phyloP scores from a whole-genome alignment of 2,113 vertebrate genomes.

The Saccopteryx leptura region DNA sequence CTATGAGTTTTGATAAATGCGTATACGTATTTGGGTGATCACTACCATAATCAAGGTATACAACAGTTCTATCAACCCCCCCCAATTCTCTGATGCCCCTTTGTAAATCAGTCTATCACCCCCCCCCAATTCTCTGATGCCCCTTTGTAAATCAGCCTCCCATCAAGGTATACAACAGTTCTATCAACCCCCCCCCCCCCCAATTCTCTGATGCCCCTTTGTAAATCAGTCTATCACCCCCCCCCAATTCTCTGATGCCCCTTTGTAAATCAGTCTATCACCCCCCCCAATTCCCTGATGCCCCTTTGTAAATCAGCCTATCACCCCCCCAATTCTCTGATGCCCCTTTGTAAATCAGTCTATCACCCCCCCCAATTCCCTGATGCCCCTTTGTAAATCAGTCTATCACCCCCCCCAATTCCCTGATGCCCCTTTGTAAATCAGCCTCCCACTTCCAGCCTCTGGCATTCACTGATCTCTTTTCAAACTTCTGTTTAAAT shows the following conservation, averaged over 20 bases:
- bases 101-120: neutral
- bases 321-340: too few species aligned
- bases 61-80: neutral
- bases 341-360: too few species aligned
- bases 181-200: too few species aligned
- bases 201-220: too few species aligned
- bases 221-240: too few species aligned
- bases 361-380: too few species aligned
- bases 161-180: too few species aligned
- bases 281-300: too few species aligned
- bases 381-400: too few species aligned
- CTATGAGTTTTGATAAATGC: neutral
- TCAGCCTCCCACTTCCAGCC: neutral
- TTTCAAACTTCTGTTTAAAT: conserved; percentile 27
- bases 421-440: neutral
- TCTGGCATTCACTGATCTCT: neutral
- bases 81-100: neutral
- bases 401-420: neutral
- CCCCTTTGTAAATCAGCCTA: too few species aligned
- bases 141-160: neutral
- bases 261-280: too few species aligned
- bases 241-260: too few species aligned
- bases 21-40: neutral
- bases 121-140: neutral
- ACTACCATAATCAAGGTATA: neutral